Evolutionary conservation across 2,888 invertebrate genomes (phyloP), one percentile per base, ranked within the genome.

Genomic region (Palloptera scutellata): DNA sequence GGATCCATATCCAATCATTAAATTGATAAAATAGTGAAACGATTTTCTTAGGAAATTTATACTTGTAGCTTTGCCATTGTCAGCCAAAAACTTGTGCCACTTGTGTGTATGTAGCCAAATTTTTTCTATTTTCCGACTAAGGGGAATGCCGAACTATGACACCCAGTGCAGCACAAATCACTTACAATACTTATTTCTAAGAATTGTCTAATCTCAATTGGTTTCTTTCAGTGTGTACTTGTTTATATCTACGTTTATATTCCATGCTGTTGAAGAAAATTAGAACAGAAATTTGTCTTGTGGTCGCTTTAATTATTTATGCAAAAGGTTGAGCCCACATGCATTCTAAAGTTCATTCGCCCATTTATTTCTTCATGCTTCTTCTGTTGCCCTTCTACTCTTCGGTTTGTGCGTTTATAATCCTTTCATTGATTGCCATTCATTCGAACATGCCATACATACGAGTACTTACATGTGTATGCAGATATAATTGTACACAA

Each of bases 221-320:
- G 30, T 30, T 30, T 30, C 30, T 30, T 30, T 30, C 30, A 30
- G 30, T 40, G n/a, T 1, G 12, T 48, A 51, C 30, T n/a, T n/a
- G n/a, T n/a, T n/a, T n/a, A 61, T 45, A 61, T 11, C 9, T 1
- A 43, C 42, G 15, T 41, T 10, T 1, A 48, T 10, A 48, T 48
- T 48, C 11, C 5, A 5, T n/a, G 11, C 10, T 48, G 45, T 48
- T 48, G 15, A 10, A 48, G 10, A 11, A 48, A 48, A 48, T 48
- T 48, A 41, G 58, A 30, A 51, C 40, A 41, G n/a, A 59, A 60
- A 40, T 61, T 55, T 48, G 30, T 54, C 55, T 55, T 61, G 52
- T 54, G 67, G 61, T 52, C 13, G 58, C 55, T 70, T 64, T 62
- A 67, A 67, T 67, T 64, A 70, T 64, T 67, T 67, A 70, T 70